These are phyloP conservation scores for Pipa parva DNA, from an alignment of 2,113 vertebrate species.

Conservation along the genomic window DNA sequence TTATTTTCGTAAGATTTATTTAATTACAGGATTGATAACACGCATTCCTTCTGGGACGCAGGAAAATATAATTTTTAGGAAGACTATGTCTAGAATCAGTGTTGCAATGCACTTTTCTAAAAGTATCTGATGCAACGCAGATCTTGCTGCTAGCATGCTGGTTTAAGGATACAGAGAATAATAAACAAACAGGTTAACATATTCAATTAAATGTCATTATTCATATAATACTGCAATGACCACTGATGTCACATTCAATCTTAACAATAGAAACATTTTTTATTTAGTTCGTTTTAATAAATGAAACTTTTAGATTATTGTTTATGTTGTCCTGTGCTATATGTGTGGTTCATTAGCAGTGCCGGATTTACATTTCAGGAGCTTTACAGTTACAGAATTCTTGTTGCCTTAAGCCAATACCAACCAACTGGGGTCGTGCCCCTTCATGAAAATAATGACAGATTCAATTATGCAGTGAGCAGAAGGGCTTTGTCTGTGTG, in stretches of 20 bases:
- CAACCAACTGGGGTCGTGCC: too few relatives aligned
- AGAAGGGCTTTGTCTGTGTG: too few relatives aligned
- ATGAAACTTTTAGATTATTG: too few relatives aligned
- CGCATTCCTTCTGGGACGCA: constrained; percentile 31
- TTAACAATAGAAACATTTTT: constrained; percentile 32
- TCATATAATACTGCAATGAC: constrained; percentile 20
- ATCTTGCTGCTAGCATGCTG: constrained; percentile 43
- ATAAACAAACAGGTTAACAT: constrained; percentile 29
- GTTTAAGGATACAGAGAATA: constrained; percentile 27
- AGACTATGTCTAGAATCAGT: constrained; percentile 60
- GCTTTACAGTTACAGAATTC: too few relatives aligned
- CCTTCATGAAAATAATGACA: too few relatives aligned
- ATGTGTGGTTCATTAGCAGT: too few relatives aligned
- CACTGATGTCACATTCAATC: constrained; percentile 24
- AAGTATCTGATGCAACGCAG: constrained; percentile 40
- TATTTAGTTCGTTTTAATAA: too few relatives aligned
- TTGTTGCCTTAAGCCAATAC: too few relatives aligned
- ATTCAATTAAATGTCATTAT: neutral
- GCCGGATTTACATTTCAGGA: too few relatives aligned
- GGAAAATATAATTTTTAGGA: constrained; percentile 54
- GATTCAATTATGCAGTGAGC: too few relatives aligned
- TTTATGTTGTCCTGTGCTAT: too few relatives aligned
- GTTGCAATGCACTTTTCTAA: constrained; percentile 47
- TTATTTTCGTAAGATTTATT: constrained; percentile 26
- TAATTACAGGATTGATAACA: constrained; percentile 35